Conservation (phyloP, 2,113 vertebrate species). For the Puma concolor region DNA sequence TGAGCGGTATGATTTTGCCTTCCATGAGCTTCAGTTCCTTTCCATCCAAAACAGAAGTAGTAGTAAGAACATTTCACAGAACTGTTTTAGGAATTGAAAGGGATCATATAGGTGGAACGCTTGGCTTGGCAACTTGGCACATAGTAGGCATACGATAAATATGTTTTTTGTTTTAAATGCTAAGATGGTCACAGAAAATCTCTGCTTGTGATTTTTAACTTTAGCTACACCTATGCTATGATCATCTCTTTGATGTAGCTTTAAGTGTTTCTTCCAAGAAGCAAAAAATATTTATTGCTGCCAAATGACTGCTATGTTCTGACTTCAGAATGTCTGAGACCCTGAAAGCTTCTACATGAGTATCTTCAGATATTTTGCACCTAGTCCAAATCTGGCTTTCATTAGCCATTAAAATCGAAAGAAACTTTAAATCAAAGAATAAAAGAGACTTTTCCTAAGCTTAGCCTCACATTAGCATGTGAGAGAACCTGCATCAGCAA, state of each 20-base stretch:
- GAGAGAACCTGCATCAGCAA: slow-evolving; percentile 39
- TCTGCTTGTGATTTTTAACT: slow-evolving; percentile 22
- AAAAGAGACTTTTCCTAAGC: slow-evolving; percentile 52
- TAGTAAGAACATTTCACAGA: neutral
- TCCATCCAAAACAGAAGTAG: neutral
- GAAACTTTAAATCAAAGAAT: slow-evolving; percentile 66
- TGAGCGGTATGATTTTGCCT: neutral
- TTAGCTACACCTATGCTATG: neutral
- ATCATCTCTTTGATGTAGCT: neutral
- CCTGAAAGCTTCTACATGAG: slow-evolving; percentile 38
- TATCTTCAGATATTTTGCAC: slow-evolving; percentile 28
- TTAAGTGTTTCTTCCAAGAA: slow-evolving; percentile 46
- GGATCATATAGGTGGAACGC: neutral
- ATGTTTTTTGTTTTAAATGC: neutral
- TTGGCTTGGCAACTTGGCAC: neutral
- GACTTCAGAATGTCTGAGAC: slow-evolving; percentile 25
- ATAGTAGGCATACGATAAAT: neutral
- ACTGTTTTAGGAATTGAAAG: neutral
- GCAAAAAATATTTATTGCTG: neutral
- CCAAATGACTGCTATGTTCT: neutral
- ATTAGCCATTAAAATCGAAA: slow-evolving; percentile 68
- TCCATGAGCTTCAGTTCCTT: neutral
- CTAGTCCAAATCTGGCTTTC: slow-evolving; percentile 55
- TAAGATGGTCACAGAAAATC: neutral
- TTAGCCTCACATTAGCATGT: slow-evolving; percentile 62